A percentile compares a stretch with the other conserved stretches of the same genome.
Conservation (phyloP, 2,797 vertebrate species). For the Melanotaenia boesemani region DNA sequence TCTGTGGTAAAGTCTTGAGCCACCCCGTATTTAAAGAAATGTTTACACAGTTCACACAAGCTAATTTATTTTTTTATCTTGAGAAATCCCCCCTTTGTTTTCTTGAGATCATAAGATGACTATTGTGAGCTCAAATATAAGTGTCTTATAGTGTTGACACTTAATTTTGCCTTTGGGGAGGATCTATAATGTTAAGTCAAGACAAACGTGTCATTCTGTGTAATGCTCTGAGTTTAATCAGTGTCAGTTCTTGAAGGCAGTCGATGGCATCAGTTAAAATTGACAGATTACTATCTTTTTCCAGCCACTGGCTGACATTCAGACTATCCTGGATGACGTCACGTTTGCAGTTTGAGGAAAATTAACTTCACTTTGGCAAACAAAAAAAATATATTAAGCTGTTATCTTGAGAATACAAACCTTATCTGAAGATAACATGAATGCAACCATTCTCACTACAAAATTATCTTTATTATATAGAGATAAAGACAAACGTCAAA, state of each 20-base stretch:
- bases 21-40: background rate
- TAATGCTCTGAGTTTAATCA: background rate
- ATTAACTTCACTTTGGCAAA: background rate
- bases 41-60: background rate
- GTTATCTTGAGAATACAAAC: background rate
- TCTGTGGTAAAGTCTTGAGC: background rate
- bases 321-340: no score
- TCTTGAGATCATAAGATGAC: background rate
- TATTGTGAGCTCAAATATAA: background rate
- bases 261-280: no score
- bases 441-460: background rate
- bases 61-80: background rate
- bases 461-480: no score
- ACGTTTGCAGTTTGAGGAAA: background rate
- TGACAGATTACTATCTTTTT: no score
- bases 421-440: background rate
- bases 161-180: background rate
- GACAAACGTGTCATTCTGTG: background rate
- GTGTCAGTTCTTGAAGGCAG: no score
- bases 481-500: no score
- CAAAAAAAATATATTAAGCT: background rate
- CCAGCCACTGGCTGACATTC: no score
- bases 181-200: background rate
- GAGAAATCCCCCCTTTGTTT: background rate
- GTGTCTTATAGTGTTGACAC: background rate